Base-by-base conservation (phyloP, 1,140 invertebrate species). In the Trissolcus basalis region DNA sequence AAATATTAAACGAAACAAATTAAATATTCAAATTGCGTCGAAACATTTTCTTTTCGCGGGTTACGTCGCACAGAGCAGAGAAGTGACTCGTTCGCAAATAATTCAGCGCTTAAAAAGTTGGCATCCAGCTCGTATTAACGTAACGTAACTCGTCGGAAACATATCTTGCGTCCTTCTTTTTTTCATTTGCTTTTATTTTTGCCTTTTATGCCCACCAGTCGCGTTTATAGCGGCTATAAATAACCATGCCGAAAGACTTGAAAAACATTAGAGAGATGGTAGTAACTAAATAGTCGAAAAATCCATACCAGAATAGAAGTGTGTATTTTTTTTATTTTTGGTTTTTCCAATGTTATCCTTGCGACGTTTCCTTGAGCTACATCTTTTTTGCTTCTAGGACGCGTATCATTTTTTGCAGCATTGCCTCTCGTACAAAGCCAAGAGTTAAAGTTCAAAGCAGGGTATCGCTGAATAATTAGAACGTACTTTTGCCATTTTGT, bases 391-490 rank as follows among this genome's bases (percentile, higher is more conserved):
- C 3, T 45, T 32, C 33, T 51, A 55, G 45, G 32, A 4, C 51
- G 54, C 35, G 61, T 56, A 63, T 71, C 59, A 63, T 67, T 68
- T 61, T 58, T 77, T 50, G 43, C 7, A 44, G 50, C 54, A 45
- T 58, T 56, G 35, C 14, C 11, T 11, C 33, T 54, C 32, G 58
- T 39, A 47, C 58, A 64, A 48, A 58, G 48, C n/a, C 51, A 58
- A 35, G 58, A 77, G 58, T 53, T 59, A 68, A 77, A 69, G 68
- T 72, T 77, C 63, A 69, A 67, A 73, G 61, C 55, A 67, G 6
- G 6, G 70, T 78, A 78, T 78, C 64, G 64, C 49, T 73, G 70
- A 78, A 78, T 78, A 78, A 78, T 78, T 78, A 70, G 64, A 73
- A 55, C 56, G 54, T 47, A 43, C 41, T 36, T 39, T 54, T 45